Evolutionary conservation across 2,113 vertebrate genomes (phyloP), one percentile per base, ranked within the genome.

Genomic region (Ranitomeya imitator): DNA sequence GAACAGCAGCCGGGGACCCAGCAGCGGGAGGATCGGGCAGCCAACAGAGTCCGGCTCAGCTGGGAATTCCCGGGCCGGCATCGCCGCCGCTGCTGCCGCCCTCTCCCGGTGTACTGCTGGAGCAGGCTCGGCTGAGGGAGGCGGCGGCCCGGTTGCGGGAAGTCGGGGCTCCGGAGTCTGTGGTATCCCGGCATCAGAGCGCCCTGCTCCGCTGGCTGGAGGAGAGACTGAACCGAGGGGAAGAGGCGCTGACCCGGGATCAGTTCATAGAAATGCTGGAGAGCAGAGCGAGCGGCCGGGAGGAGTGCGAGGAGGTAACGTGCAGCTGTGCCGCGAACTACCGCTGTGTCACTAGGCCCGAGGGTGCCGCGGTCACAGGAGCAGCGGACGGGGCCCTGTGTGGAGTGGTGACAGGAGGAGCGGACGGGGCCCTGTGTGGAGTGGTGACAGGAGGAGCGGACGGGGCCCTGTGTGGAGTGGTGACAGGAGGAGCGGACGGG

Each of bases 251-350:
- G 87, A 97, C 96, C 85, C 93, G 97, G 92, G 97, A 99, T 88
- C 97, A 99, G 91, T 97, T 99, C 91, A 97, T 96, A 79, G 97
- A 99, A 91, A 96, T 97, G 94, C 92, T 99, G 93, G 97, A 98
- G 93, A 96, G 95, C 92, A 94, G 95, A 69, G 95, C 96, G 86
- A n/a, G 21, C n/a, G n/a, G 65, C 82, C 85, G 91, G 67, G 92
- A 93, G 91, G 91, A 92, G 90, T 92, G 92, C 79, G 93, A 93
- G 55, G 92, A 93, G 92, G 92, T 93, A 76, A 88, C 7, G 9
- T 45, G 37, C 37, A 3, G 37, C 37, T 45, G 37, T 45, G 37
- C 37, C 37, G 37, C 3, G 37, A 45, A 45, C 37, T 45, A 45
- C 3, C 37, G 37, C 37, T 45, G 37, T 45, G 37, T 45, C 37